These are phyloP conservation scores for Bradypus variegatus DNA, from an alignment of 2,797 vertebrate species.

Conservation along the genomic window DNA sequence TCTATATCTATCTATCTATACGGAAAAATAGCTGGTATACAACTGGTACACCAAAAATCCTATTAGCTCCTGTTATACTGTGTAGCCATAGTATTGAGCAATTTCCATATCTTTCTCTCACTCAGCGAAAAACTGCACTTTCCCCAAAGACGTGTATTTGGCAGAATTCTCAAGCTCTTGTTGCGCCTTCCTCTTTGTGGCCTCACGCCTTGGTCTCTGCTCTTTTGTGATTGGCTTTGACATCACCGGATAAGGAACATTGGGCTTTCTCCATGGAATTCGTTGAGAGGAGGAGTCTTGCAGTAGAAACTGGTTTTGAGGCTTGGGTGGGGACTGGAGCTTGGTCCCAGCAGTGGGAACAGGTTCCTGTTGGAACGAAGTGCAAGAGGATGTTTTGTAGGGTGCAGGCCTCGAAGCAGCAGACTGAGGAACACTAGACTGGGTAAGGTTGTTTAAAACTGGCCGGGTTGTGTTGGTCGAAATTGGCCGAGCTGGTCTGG, in stretches of 20 bases:
- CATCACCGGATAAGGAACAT: not conserved
- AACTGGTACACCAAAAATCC: not conserved
- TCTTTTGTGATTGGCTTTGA: constrained; percentile 29
- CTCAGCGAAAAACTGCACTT: constrained; percentile 28
- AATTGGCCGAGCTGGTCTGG: not conserved
- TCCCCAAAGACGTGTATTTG: constrained; percentile 30
- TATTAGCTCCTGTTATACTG: not conserved
- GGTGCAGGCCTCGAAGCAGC: not conserved
- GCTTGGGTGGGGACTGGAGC: not conserved
- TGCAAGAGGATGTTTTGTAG: not conserved
- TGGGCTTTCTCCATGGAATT: constrained; percentile 32
- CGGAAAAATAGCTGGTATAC: not conserved
- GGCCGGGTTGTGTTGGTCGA: fast-evolving
- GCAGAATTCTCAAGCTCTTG: constrained; percentile 19
- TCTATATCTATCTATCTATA: not conserved
- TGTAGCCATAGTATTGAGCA: constrained; percentile 11
- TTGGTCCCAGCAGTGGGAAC: not conserved
- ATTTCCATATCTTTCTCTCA: constrained; percentile 33
- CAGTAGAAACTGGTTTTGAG: not conserved
- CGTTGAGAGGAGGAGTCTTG: not conserved
- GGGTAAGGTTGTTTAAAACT: not conserved
- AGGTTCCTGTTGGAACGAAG: not conserved
- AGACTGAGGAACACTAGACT: not conserved
- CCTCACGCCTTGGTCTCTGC: constrained; percentile 40
- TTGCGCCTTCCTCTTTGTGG: constrained; percentile 49